Conservation (phyloP, 2,113 vertebrate genomes). For the Colistium nudipinnis region DNA sequence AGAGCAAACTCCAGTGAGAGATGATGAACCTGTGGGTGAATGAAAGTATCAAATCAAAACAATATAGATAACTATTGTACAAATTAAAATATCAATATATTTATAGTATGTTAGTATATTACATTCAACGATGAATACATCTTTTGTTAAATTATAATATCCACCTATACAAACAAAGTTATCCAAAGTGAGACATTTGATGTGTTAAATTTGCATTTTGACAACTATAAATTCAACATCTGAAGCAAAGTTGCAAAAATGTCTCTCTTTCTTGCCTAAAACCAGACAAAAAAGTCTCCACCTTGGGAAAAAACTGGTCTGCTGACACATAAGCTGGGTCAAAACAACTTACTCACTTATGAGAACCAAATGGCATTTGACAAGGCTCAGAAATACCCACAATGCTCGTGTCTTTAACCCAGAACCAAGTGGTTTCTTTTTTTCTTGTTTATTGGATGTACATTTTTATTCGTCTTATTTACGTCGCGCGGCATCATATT, state of each 20-base stretch:
- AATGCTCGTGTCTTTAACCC: conserved; percentile 27
- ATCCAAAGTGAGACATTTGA: too few species aligned
- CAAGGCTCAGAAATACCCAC: conserved; percentile 45
- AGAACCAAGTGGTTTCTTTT: conserved; percentile 1
- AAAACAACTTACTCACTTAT: conserved; percentile 27
- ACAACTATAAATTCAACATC: background rate
- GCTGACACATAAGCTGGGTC: conserved; percentile 12
- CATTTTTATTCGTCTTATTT: conserved; percentile 47
- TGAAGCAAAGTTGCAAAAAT: background rate
- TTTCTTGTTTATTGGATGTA: conserved; percentile 7
- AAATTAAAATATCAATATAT: too few species aligned
- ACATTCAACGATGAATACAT: too few species aligned
- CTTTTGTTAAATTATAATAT: background rate
- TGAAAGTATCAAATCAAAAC: too few species aligned
- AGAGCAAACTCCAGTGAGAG: too few species aligned
- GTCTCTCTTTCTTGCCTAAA: too few species aligned
- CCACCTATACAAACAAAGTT: background rate
- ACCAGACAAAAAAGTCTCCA: too few species aligned
- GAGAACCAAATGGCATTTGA: conserved; percentile 31
- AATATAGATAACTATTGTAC: too few species aligned
- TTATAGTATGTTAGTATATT: too few species aligned
- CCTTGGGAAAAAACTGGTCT: too few species aligned
- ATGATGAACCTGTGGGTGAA: too few species aligned
- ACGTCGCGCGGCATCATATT: conserved; percentile 63
- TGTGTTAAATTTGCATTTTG: background rate